Evolutionary conservation across 2,797 vertebrate genomes (phyloP).

Genomic region (Trematomus bernacchii): DNA sequence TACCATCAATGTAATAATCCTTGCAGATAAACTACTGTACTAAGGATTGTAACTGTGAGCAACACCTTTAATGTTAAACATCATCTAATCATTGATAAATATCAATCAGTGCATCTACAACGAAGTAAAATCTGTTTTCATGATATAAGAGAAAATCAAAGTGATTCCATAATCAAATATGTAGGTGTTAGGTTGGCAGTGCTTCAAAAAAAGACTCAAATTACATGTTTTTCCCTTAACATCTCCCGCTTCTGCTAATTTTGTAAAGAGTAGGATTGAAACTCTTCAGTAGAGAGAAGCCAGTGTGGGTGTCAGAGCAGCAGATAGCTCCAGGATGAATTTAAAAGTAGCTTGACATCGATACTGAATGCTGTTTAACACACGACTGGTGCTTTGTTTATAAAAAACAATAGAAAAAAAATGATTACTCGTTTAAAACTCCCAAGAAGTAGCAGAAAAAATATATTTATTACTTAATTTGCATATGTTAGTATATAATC

Average conservation of each 20-base stretch:
- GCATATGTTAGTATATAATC: conserved; percentile 51
- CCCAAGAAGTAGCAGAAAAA: conserved; percentile 41
- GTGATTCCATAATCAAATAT: background rate
- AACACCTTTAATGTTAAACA: too few relatives aligned
- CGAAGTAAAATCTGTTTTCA: background rate
- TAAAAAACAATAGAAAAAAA: conserved; percentile 24
- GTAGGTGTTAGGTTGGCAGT: background rate
- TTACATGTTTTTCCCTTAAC: background rate
- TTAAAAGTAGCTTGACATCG: conserved; percentile 40
- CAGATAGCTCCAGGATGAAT: conserved; percentile 32
- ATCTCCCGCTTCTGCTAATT: background rate
- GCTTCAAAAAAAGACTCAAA: background rate
- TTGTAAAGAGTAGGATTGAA: conserved; percentile 32
- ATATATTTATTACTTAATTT: conserved; percentile 52
- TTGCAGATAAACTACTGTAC: too few relatives aligned
- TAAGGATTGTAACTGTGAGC: too few relatives aligned
- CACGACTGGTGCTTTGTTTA: conserved; percentile 75
- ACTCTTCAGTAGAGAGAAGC: conserved; percentile 42
- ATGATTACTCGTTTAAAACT: conserved; percentile 26
- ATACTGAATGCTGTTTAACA: conserved; percentile 61
- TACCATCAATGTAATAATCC: too few relatives aligned
- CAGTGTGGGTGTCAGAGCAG: conserved; percentile 40
- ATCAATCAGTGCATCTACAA: conserved; percentile 26
- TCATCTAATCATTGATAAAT: too few relatives aligned
- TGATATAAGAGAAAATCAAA: background rate